Base-by-base conservation (phyloP, 2,888 invertebrate genomes). In the Ennomos quercinarius region DNA sequence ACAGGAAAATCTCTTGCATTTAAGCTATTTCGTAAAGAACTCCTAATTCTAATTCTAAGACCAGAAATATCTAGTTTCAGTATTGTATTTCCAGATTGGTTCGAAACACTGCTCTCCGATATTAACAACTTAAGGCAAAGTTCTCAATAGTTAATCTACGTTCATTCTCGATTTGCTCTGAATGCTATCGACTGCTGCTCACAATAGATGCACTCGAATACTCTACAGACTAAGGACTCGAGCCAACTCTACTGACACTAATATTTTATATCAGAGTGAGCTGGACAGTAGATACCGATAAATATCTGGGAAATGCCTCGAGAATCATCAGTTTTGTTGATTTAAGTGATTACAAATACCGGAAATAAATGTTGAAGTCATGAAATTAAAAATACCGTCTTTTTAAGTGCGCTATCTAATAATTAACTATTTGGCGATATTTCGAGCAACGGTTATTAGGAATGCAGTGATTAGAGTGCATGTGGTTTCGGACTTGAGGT, bases 141-240 rank as follows among this genome's bases (percentile, higher is more conserved):
- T 88, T 86, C 75, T 74, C 75, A 79, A 85, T 80, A 83, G 87
- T 86, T 89, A 88, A 91, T 90, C 90, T 84, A 68, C 75, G 84
- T 89, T 87, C 86, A 90, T 87, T 90, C 84, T 83, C 86, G 85
- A 90, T 87, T 90, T 82, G 78, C 80, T 85, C 66, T 77, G 77
- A 89, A 83, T 84, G 81, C 79, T 78, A 83, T 80, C 78, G 81
- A 74, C 78, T 74, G 74, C 63, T 76, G 74, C 63, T 76, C 73
- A 89, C 88, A 89, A 91, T 89, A 80, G 89, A 83, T 80, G 85
- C 87, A 88, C 66, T 83, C 77, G 81, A 77, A 76, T 78, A 17
- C 17, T 27, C 27, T 27, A 27, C 27, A 27, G 27, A 27, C 27
- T 27, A 4, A 3, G 6, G 27, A 17, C 27, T 27, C 27, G 27